Evolutionary conservation across 2,888 invertebrate genomes (phyloP).

Genomic region (Drosophila percnosoma): DNA sequence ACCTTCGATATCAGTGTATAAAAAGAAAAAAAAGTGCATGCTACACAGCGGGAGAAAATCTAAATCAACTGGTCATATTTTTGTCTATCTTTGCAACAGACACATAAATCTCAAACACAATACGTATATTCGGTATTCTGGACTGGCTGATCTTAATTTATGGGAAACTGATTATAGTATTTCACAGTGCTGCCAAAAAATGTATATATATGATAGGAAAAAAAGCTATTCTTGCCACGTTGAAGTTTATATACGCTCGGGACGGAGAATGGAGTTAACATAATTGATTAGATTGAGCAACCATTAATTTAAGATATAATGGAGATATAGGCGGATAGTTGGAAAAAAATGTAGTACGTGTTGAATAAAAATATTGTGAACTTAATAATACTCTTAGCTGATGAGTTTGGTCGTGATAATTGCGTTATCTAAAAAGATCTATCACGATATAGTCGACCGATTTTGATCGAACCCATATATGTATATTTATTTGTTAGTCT

Average conservation of each 20-base stretch:
- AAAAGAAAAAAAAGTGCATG: constrained; percentile 46
- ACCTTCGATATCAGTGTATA: too few relatives aligned
- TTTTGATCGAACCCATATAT: too few relatives aligned
- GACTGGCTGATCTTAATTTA: constrained; percentile 81
- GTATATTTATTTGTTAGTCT: background rate
- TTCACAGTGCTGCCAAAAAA: constrained; percentile 37
- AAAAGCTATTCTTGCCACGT: background rate
- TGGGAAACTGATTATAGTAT: constrained; percentile 80
- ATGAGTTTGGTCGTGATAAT: background rate
- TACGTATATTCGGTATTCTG: constrained; percentile 35
- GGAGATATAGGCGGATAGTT: background rate
- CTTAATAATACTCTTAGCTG: background rate
- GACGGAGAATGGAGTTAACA: background rate
- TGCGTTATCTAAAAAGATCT: background rate
- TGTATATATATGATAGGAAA: background rate
- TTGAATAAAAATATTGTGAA: background rate
- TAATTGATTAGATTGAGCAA: background rate
- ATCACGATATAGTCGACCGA: too few relatives aligned
- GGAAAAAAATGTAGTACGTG: background rate
- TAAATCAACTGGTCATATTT: constrained; percentile 72
- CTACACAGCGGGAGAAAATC: constrained; percentile 45
- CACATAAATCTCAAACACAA: constrained; percentile 81
- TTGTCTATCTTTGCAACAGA: constrained; percentile 67
- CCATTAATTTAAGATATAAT: background rate
- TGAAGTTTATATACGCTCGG: background rate